Base-by-base conservation (phyloP, 2,113 vertebrate genomes). In the Entosphenus tridentatus region DNA sequence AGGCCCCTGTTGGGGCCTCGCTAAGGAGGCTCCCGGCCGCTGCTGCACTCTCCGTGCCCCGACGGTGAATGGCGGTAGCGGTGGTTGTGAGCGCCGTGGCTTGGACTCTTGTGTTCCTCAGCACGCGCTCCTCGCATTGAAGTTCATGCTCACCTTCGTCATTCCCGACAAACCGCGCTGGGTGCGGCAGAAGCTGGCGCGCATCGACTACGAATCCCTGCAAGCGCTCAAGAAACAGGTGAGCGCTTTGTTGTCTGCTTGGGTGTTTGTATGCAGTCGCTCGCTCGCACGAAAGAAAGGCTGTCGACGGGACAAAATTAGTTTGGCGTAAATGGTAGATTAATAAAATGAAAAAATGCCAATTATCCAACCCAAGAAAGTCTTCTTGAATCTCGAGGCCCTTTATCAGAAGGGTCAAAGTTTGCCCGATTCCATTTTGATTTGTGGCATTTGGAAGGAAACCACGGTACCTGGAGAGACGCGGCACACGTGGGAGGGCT, bases 171-270 rank as follows among this genome's bases (percentile, higher is more conserved):
- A 89, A 68, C 90, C 90, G 55, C 83, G 81, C 74, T 80, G 85
- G 54, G 87, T 97, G 74, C 85, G 85, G 76, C 76, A 81, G 69
- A 85, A 87, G 73, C 78, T 95, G n/a, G 80, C 82, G 70, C 81
- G 78, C 12, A 69, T 93, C 79, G 91, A 97, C 74, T 97, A 91
- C 70, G 87, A 95, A 74, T 95, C 88, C 13, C 71, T 91, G 76
- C 89, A 92, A 75, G 92, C 91, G 11, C 84, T 96, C 56, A 97
- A 96, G 77, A 85, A 86, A 73, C 88, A 88, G 87, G 91, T 97
- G 84, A 81, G 77, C 69, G 56, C n/a, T 70, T 54, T n/a, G 56
- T 57, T 57, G 55, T 18, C 18, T 69, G 39, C 39, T 39, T 7
- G 39, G 39, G 39, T 39, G 39, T 39, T 39, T 39, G 39, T 7